phyloP scores from a whole-genome alignment of 2,797 vertebrate species.

The Gambelia wislizenii region DNA sequence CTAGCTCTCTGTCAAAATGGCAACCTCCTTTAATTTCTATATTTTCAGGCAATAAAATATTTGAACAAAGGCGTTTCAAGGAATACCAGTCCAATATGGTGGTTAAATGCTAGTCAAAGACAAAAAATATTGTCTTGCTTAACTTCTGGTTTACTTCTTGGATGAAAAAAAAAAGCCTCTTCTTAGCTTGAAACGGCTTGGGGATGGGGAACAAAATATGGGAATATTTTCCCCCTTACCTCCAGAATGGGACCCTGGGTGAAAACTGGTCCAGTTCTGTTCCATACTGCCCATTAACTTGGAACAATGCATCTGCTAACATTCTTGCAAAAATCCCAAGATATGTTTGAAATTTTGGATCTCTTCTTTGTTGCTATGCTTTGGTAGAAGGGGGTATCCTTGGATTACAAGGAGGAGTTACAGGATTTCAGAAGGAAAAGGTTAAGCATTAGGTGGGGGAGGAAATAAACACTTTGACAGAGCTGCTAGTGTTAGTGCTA shows the following conservation, averaged over 20 bases:
- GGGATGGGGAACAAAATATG: too few species aligned
- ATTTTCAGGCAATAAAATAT: not conserved
- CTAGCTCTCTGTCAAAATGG: not conserved
- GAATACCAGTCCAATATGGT: not conserved
- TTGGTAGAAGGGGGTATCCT: not conserved
- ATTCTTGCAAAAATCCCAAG: not conserved
- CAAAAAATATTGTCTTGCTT: not conserved
- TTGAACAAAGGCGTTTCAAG: not conserved
- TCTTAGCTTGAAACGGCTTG: too few species aligned
- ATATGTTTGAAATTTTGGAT: not conserved
- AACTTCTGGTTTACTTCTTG: too few species aligned
- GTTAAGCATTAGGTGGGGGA: too few species aligned
- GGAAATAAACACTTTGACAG: too few species aligned
- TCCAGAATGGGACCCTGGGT: too few species aligned
- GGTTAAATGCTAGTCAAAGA: not conserved
- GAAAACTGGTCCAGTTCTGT: too few species aligned
- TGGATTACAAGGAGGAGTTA: too few species aligned
- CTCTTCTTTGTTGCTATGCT: not conserved
- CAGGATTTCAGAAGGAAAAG: too few species aligned
- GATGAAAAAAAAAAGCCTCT: too few species aligned
- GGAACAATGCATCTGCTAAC: not conserved
- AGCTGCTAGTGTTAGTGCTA: too few species aligned
- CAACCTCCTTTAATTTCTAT: not conserved
- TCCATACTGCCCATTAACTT: not conserved
- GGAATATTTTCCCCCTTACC: too few species aligned